Conservation (phyloP, 2,797 vertebrate species). For the Chelon auratus region DNA sequence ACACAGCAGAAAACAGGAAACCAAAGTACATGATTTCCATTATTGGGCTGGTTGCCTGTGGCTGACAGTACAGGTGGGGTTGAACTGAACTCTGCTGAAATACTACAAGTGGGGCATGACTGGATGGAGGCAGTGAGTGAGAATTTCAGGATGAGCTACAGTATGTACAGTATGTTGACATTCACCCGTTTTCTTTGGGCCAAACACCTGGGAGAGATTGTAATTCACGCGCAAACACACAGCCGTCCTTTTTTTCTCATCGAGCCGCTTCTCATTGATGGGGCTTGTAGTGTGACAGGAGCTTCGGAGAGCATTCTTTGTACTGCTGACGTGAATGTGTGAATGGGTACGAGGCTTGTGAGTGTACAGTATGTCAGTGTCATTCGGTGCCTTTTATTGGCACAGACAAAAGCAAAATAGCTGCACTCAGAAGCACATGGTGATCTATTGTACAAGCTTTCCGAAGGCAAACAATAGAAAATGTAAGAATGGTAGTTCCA, state of each 20-base stretch:
- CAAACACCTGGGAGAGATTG: slow-evolving; percentile 24
- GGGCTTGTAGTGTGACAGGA: slow-evolving; percentile 47
- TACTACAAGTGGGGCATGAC: no score
- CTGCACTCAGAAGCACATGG: background rate
- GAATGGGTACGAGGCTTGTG: slow-evolving; percentile 22
- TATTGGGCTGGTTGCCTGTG: slow-evolving; percentile 38
- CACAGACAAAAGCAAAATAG: background rate
- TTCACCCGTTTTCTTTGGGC: slow-evolving; percentile 24
- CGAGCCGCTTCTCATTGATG: slow-evolving; percentile 31
- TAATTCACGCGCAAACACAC: slow-evolving; percentile 14
- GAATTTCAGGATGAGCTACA: slow-evolving; percentile 16
- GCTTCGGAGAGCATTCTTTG: slow-evolving; percentile 50
- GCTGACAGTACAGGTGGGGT: slow-evolving; percentile 25
- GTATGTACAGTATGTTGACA: slow-evolving; percentile 2
- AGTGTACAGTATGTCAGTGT: slow-evolving; percentile 19
- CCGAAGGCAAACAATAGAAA: background rate
- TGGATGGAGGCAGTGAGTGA: background rate
- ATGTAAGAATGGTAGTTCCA: background rate
- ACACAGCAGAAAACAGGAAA: slow-evolving; percentile 53
- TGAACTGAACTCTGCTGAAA: slow-evolving; percentile 25
- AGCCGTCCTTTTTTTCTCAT: slow-evolving; percentile 25
- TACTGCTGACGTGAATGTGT: slow-evolving; percentile 30
- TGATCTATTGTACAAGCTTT: no score
- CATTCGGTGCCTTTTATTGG: slow-evolving; percentile 23
- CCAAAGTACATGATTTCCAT: slow-evolving; percentile 42